A percentile compares a stretch with the other conserved stretches of the same genome.
These are phyloP conservation scores for Dunckerocampus dactyliophorus DNA, from an alignment of 2,113 vertebrate genomes.

Conservation along the genomic window DNA sequence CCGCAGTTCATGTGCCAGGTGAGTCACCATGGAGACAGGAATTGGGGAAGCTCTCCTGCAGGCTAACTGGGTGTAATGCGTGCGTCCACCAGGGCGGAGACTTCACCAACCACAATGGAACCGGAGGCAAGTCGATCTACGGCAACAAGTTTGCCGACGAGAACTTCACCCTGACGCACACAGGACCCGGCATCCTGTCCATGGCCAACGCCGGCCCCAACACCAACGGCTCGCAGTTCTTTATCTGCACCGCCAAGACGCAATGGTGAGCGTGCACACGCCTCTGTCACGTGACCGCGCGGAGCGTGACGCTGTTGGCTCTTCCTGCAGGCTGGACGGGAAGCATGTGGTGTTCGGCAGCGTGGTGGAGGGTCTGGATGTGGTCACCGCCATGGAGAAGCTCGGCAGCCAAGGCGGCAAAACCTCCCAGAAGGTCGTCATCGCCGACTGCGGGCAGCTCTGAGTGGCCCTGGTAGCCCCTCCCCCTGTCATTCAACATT, in stretches of 20 bases:
- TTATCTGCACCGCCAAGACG: constrained; percentile 86
- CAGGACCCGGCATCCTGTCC: constrained; percentile 76
- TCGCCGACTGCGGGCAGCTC: constrained; percentile 83
- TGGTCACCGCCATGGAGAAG: constrained; percentile 75
- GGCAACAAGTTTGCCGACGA: constrained; percentile 91
- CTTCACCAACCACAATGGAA: constrained; percentile 92
- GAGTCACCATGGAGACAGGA: background rate
- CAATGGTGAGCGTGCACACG: constrained; percentile 71
- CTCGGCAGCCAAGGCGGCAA: constrained; percentile 76
- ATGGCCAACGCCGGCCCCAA: constrained; percentile 96
- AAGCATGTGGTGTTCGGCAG: constrained; percentile 94
- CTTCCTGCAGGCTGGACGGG: constrained; percentile 83
- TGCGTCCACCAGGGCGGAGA: constrained; percentile 81
- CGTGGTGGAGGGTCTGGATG: constrained; percentile 76
- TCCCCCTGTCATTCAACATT: constrained; percentile 53
- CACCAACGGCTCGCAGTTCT: constrained; percentile 97
- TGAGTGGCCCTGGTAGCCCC: constrained; percentile 43
- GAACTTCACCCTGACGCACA: constrained; percentile 89
- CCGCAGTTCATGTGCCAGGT: constrained; percentile 95
- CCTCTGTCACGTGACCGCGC: background rate
- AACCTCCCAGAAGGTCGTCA: constrained; percentile 68
- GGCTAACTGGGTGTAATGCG: background rate
- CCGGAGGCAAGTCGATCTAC: constrained; percentile 94
- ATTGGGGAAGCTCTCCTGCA: background rate
- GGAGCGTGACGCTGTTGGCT: too few relatives aligned